Evolutionary conservation across 2,888 invertebrate genomes (phyloP), one percentile per base, ranked within the genome.

Genomic region (Cantharis flavilabris): DNA sequence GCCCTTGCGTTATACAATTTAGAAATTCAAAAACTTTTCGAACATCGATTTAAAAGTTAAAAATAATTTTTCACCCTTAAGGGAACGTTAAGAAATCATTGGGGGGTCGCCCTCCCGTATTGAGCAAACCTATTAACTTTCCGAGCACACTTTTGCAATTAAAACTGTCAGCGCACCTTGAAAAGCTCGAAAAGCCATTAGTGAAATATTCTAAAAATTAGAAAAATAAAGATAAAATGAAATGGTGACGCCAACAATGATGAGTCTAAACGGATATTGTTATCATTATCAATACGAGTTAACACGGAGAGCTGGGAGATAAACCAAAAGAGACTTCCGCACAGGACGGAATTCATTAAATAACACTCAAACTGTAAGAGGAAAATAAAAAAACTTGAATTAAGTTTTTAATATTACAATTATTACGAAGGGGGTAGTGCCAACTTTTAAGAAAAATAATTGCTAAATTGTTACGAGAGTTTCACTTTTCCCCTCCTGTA

Each of bases 241-340:
- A 30, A 64, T 72, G 28, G 33, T 33, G 72, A 65, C 72, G 72
- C 18, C 72, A 65, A 65, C 14, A 67, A 67, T 9, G 65, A 67
- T 26, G 65, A 18, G 65, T 26, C 23, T 20, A 16, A 73, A 62
- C 72, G 72, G 72, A 73, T 73, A 73, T 69, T 23, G 49, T 73
- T 73, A 73, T 73, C 67, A 73, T 23, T 26, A 23, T 18, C 30
- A 70, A 18, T 33, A 73, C 30, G 72, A 73, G 14, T 73, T 65
- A 33, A 69, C 65, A 73, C 64, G 67, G 69, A 67, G 67, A 67
- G 49, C 14, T 73, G 14, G 72, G 67, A 67, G 67, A 73, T 63
- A 28, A 33, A 65, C 65, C 65, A 33, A 65, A 33, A 20, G 23
- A 65, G 30, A 73, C 67, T 73, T 73, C 72, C 72, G 65, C 26